phyloP scores from a whole-genome alignment of 2,888 invertebrate genomes.

The Platycnemis pennipes region DNA sequence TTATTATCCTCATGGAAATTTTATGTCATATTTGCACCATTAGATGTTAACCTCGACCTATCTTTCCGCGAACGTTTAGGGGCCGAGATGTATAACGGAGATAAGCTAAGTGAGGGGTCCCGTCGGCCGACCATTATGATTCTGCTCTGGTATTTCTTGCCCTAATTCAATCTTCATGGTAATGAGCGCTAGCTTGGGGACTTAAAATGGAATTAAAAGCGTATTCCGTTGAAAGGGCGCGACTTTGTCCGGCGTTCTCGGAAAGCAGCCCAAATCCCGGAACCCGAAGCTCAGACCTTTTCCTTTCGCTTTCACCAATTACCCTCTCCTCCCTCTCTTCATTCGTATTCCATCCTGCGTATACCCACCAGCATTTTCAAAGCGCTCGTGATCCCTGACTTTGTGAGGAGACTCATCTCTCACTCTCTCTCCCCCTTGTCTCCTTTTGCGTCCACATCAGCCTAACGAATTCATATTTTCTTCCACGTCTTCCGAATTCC shows the following conservation, averaged over 20 bases:
- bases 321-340: neutral
- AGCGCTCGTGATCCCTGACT: neutral
- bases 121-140: neutral
- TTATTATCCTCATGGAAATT: too few relatives aligned
- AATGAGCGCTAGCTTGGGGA: neutral
- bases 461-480: neutral
- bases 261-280: neutral
- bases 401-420: neutral
- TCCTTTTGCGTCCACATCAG: neutral
- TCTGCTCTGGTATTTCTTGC: neutral
- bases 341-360: neutral
- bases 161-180: slow-evolving; percentile 25
- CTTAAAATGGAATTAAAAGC: slow-evolving; percentile 12
- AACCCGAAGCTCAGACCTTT: neutral
- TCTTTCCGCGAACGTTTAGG: too few relatives aligned
- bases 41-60: too few relatives aligned
- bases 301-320: neutral
- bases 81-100: neutral
- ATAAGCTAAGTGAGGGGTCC: neutral
- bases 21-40: too few relatives aligned
- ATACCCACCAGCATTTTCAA: neutral
- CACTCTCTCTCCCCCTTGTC: neutral
- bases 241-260: neutral
- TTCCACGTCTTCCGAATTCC: neutral
- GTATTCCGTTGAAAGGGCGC: neutral